These are phyloP conservation scores for Oscheius sp. DNA, from an alignment of 2,888 invertebrate species.

Conservation along the genomic window DNA sequence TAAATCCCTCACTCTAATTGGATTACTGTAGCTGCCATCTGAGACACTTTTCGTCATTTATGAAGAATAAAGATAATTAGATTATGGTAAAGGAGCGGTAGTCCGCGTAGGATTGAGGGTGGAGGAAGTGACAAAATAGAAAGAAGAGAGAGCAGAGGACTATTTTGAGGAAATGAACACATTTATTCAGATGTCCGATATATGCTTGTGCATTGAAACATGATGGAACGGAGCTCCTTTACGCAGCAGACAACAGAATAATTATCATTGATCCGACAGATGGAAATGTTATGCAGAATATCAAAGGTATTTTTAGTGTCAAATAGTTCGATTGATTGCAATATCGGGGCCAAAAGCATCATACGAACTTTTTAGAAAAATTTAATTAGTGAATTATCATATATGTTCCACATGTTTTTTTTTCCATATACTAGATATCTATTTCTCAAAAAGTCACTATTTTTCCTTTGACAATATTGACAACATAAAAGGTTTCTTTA, in stretches of 20 bases:
- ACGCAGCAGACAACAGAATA: slow-evolving; percentile 92
- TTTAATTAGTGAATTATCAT: too few relatives aligned
- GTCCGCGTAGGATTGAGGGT: too few relatives aligned
- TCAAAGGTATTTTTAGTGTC: slow-evolving; percentile 77
- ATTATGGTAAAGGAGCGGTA: neutral
- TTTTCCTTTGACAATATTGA: too few relatives aligned
- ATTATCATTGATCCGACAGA: slow-evolving; percentile 91
- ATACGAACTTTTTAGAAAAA: too few relatives aligned
- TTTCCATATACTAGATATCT: too few relatives aligned
- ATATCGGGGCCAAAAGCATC: neutral
- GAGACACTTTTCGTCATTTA: slow-evolving; percentile 20
- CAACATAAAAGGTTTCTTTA: too few relatives aligned
- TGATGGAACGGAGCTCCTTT: slow-evolving; percentile 90
- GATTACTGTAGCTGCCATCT: slow-evolving; percentile 15
- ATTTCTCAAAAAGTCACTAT: too few relatives aligned
- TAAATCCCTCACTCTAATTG: slow-evolving; percentile 8
- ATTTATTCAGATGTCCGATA: slow-evolving; percentile 77
- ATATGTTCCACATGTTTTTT: too few relatives aligned
- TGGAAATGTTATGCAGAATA: slow-evolving; percentile 87
- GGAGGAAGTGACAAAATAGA: too few relatives aligned
- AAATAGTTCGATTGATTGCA: neutral
- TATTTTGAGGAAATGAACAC: neutral
- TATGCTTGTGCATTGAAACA: slow-evolving; percentile 94
- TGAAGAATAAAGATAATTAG: neutral
- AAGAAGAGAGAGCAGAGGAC: too few relatives aligned